A percentile compares a stretch with the other conserved stretches of the same genome.
phyloP scores from a whole-genome alignment of 2,888 invertebrate species.

The Leucozona laternaria region DNA sequence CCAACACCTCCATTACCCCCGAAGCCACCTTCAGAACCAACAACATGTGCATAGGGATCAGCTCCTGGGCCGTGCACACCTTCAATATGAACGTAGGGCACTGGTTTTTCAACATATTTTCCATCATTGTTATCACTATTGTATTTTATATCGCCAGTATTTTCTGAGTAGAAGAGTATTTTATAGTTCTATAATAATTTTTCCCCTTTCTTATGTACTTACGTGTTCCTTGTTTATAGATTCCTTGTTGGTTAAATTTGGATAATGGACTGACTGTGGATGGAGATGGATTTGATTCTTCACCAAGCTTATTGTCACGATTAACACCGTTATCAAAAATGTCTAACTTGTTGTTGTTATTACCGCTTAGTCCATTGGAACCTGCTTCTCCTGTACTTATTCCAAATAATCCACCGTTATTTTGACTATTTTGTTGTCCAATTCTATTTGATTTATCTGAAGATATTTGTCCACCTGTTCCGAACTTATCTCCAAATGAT shows the following conservation, averaged over 20 bases:
- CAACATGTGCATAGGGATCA: conserved; percentile 64
- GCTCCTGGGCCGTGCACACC: conserved; percentile 77
- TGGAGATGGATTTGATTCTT: conserved; percentile 59
- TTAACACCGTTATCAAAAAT: neutral
- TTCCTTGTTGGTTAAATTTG: conserved; percentile 18
- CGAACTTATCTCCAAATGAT: neutral
- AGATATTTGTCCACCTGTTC: too few relatives aligned
- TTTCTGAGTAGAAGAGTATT: conserved; percentile 19
- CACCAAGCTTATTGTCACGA: conserved; percentile 56
- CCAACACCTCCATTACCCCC: conserved; percentile 77
- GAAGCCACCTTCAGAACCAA: conserved; percentile 69
- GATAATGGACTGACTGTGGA: conserved; percentile 55
- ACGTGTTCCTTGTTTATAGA: conserved; percentile 19
- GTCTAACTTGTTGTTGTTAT: neutral
- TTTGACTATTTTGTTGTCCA: neutral
- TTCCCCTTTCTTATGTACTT: conserved; percentile 22
- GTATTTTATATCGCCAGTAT: conserved; percentile 27
- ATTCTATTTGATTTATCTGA: neutral
- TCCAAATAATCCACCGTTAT: neutral
- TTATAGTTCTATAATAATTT: neutral
- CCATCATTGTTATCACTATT: conserved; percentile 9
- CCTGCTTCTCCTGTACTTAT: conserved; percentile 9
- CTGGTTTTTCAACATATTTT: conserved; percentile 53
- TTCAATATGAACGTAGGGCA: conserved; percentile 77
- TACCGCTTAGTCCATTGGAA: neutral